Base-by-base conservation (phyloP, 2,113 vertebrate species). In the Ginglymostoma cirratum region DNA sequence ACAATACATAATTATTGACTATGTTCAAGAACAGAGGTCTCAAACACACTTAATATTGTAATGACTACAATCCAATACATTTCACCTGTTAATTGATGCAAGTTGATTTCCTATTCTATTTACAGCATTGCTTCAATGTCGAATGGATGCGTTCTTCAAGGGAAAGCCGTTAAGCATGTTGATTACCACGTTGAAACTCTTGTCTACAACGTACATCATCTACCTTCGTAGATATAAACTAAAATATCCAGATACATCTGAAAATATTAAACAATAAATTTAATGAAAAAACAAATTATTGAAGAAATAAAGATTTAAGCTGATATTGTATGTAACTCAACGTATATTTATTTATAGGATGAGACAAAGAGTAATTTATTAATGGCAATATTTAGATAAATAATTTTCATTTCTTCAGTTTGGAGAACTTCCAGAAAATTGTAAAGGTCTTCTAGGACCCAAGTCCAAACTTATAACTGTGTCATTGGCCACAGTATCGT, bases 131-230 rank as follows among this genome's bases (percentile, higher is more conserved):
- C 97, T 21, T 97, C 97, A 85, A 52, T 97, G 96, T 27, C 97
- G 83, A 97, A 98, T 10, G 97, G 97, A 89, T 96, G 97, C 96
- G 90, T 97, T 45, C 97, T 97, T 69, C 97, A 97, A 52, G 97
- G 97, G 80, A 66, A 96, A 96, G 97, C 96, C 86, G 97, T 97
- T 67, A 97, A 96, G 0, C 96, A 97, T 45, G 97, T 97, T 96
- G 97, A 98, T 97, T 97, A 97, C 95, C 96, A 96, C 0, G 97
- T 98, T 96, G 98, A 98, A 0, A 96, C 97, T 27, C 97, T 98
- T 90, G 97, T 97, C 15, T 98, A 98, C 97, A 97, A 96, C 0
- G 97, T 96, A 95, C 98, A 98, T 97, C 96, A 96, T 96, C 97
- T 97, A 96, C 98, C 98, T 2, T 97, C 97, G 76, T 48, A 70